phyloP scores from a whole-genome alignment of 2,113 vertebrate species.

The Xenopus laevis region DNA sequence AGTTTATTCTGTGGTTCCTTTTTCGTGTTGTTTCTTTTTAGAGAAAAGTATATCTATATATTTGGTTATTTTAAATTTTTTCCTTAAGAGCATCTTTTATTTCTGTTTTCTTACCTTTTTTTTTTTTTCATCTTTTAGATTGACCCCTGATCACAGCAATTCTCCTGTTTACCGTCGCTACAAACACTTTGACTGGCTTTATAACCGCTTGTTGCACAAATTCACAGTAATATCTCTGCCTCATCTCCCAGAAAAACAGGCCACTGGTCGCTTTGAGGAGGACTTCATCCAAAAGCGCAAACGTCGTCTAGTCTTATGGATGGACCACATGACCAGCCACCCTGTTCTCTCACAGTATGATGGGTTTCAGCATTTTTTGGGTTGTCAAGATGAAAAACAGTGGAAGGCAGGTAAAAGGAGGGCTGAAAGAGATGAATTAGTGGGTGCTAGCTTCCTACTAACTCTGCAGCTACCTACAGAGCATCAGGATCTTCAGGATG shows the following conservation, averaged over 20 bases:
- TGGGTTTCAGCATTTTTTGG: constrained; percentile 95
- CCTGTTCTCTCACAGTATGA: constrained; percentile 95
- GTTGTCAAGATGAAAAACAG: constrained; percentile 88
- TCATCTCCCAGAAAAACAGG: constrained; percentile 96
- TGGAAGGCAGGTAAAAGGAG: constrained; percentile 98
- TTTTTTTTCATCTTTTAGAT: constrained; percentile 42
- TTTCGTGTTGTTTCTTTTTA: too few species aligned
- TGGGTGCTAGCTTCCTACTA: constrained; percentile 93
- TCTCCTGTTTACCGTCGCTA: constrained; percentile 89
- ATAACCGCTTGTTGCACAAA: constrained; percentile 93
- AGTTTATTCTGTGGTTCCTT: too few species aligned
- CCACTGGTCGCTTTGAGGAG: constrained; percentile 93
- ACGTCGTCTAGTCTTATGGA: constrained; percentile 89
- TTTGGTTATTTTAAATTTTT: too few species aligned
- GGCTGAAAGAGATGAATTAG: constrained; percentile 94
- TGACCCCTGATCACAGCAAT: constrained; percentile 83
- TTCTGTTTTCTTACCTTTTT: not conserved
- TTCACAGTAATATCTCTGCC: constrained; percentile 95
- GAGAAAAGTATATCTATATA: too few species aligned
- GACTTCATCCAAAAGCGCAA: constrained; percentile 98
- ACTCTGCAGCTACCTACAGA: constrained; percentile 93
- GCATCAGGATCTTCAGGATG: constrained; percentile 94
- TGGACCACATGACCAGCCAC: constrained; percentile 98
- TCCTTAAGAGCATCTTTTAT: not conserved
- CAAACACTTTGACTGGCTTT: constrained; percentile 98